Evolutionary conservation across 2,797 vertebrate species (phyloP), one percentile per base, ranked within the genome.

Genomic region (Anniella stebbinsi): DNA sequence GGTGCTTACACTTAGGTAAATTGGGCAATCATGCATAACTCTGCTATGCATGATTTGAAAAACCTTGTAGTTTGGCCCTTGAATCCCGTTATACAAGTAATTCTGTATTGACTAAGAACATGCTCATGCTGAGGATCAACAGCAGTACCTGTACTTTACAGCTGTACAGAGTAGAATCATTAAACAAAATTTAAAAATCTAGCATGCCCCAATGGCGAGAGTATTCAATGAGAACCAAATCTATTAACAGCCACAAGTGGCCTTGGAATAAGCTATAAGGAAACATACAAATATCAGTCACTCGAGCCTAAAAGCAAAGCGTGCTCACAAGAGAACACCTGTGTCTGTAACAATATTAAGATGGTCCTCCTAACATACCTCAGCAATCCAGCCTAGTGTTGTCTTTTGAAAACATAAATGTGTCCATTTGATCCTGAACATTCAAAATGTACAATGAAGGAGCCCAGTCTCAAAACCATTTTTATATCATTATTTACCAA

Each of bases 401-500:
- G 73, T 54, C 84, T 92, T 92, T 94, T 82, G 95, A 94, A 67
- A 75, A 63, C 94, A 92, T 92, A 93, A 87, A 80, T 80, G 76
- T 88, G 87, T 88, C 76, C 66, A 84, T 94, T 88, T 95, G 92
- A 93, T 94, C 94, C 0, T 7, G 76, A 86, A 87, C 89, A 94
- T 93, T 89, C 95, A 95, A 96, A 92, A 86, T 90, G 92, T 92
- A 92, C 67, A 51, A 85, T 92, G 92, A 90, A 92, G 17, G 80
- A 82, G n/a, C 48, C 84, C 75, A 11, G 41, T 63, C 90, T 91
- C 87, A 88, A 93, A 96, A 88, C 45, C 90, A 92, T 90, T 87
- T 6, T 86, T 9, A 3, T 90, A 91, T 83, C 93, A 95, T 93
- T 95, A 92, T 93, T 96, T 96, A 90, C 91, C 89, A 95, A 96